phyloP scores from a whole-genome alignment of 2,888 invertebrate genomes.

The Steinernema hermaphroditum region DNA sequence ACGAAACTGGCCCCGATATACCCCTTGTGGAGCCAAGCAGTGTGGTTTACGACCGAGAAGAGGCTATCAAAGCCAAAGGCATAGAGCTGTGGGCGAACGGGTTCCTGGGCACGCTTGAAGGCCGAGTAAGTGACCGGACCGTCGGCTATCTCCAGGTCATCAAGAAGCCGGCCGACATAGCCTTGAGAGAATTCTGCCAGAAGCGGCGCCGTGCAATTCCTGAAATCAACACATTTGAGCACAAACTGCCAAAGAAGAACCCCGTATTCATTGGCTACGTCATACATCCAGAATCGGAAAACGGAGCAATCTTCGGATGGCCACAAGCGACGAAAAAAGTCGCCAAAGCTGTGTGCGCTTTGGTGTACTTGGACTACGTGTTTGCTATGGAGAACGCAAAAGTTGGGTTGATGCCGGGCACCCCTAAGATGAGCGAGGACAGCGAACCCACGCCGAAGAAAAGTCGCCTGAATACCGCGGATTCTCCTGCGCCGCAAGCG shows the following conservation, averaged over 20 bases:
- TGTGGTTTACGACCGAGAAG: no score
- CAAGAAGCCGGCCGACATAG: background rate
- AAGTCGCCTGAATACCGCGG: no score
- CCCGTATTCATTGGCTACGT: background rate
- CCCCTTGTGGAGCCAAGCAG: no score
- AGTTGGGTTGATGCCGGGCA: no score
- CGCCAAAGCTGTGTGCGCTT: background rate
- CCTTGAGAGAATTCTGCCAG: slow-evolving; percentile 2
- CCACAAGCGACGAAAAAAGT: background rate
- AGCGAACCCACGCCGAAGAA: background rate
- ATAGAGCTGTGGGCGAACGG: background rate
- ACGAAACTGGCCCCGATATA: no score
- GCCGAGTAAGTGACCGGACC: background rate
- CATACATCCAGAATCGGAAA: background rate
- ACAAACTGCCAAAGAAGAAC: background rate
- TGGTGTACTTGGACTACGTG: slow-evolving; percentile 20
- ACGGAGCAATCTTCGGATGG: slow-evolving; percentile 25
- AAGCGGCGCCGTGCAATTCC: background rate
- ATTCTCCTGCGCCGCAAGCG: no score
- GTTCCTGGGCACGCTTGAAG: background rate
- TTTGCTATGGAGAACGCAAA: background rate
- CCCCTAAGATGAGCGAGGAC: no score
- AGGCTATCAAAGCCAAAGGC: background rate
- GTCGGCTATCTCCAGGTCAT: background rate
- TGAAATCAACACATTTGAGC: background rate